Percentiles rank a stretch among this genome's conserved stretches.
Conservation (phyloP, 2,113 vertebrate species). For the Chaenogobius annularis region DNA sequence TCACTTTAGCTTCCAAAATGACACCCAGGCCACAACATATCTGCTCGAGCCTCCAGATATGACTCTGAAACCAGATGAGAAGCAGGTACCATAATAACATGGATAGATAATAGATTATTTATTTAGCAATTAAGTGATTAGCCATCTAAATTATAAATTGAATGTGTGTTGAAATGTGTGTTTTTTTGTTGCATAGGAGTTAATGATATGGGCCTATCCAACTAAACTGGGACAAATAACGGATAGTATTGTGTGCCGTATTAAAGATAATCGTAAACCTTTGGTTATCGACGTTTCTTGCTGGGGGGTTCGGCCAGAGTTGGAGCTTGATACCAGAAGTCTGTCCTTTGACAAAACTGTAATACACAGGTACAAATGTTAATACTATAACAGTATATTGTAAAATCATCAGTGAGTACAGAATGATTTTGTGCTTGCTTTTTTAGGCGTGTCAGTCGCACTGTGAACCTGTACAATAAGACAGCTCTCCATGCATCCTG, state of each 20-base stretch:
- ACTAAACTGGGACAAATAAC: constrained; percentile 80
- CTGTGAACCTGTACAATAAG: constrained; percentile 76
- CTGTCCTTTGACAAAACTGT: constrained; percentile 83
- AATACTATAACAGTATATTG: neutral
- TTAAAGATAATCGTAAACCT: constrained; percentile 84
- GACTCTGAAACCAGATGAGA: constrained; percentile 81
- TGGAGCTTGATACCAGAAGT: constrained; percentile 81
- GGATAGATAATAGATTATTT: neutral
- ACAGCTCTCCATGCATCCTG: constrained; percentile 80
- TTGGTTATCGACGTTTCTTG: constrained; percentile 82
- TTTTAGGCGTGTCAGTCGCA: constrained; percentile 76
- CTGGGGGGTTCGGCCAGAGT: constrained; percentile 82
- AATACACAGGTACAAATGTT: constrained; percentile 80
- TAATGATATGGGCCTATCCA: constrained; percentile 89
- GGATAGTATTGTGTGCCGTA: constrained; percentile 84
- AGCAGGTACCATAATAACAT: constrained; percentile 74
- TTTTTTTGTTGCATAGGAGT: constrained; percentile 64
- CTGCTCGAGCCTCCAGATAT: constrained; percentile 84
- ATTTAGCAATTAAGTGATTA: neutral
- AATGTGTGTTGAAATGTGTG: neutral
- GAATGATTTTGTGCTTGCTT: neutral
- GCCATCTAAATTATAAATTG: neutral
- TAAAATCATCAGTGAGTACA: neutral
- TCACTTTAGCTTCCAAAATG: constrained; percentile 81
- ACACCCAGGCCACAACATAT: constrained; percentile 81